phyloP scores from a whole-genome alignment of 2,888 invertebrate genomes.

The Thyatira batis region DNA sequence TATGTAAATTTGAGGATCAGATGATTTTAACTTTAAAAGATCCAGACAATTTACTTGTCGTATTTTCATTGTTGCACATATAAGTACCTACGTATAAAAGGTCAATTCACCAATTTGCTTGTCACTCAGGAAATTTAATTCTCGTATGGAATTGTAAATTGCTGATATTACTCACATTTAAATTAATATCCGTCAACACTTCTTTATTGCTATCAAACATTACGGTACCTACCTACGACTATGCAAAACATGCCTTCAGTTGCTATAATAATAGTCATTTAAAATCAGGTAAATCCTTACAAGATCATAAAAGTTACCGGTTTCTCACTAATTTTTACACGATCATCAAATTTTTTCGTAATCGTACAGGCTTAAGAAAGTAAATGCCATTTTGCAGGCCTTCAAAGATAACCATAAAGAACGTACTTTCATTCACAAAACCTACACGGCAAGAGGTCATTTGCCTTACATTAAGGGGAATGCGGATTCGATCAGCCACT shows the following conservation, averaged over 20 bases:
- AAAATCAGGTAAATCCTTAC: background rate
- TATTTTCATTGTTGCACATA: background rate
- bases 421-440: slow-evolving; percentile 13
- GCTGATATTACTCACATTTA: slow-evolving; percentile 3
- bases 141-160: slow-evolving; percentile 10
- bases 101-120: slow-evolving; percentile 16
- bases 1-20: no score
- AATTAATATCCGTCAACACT: slow-evolving; percentile 14
- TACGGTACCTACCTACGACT: no score
- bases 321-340: background rate
- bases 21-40: background rate
- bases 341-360: background rate
- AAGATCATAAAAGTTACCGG: background rate
- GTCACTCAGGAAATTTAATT: slow-evolving; percentile 28
- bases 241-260: no score
- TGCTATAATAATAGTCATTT: no score
- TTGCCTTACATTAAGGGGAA: slow-evolving; percentile 37
- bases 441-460: slow-evolving; percentile 40
- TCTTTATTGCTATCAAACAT: background rate
- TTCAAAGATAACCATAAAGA: slow-evolving; percentile 1
- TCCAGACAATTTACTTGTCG: background rate
- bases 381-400: slow-evolving; percentile 1
- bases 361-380: background rate
- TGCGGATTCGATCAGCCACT: slow-evolving; percentile 52
- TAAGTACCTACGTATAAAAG: slow-evolving; percentile 15